Evolutionary conservation across 2,113 vertebrate species (phyloP), one percentile per base, ranked within the genome.

Genomic region (Tyrannus savana): DNA sequence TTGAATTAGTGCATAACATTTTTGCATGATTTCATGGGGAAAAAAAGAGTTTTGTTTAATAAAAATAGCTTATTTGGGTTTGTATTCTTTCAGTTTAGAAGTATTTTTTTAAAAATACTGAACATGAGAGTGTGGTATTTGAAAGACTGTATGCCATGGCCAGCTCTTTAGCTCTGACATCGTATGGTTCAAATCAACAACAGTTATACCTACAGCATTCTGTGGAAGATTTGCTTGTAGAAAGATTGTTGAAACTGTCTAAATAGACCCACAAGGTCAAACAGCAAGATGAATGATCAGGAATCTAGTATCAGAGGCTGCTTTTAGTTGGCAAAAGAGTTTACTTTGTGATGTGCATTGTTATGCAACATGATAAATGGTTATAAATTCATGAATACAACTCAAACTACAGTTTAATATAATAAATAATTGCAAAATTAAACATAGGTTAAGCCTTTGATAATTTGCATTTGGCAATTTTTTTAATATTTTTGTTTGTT

Each of bases 1-100:
- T 83, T 0, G 0, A 68, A 41, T 35, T 69, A 56, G 1, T 35
- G 17, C 8, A 35, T 5, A 66, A 25, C 1, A 31, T 56, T 76
- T 89, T 80, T 76, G 6, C 33, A 56, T 69, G 1, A 53, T 66
- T 92, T 73, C 14, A 25, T 13, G 16, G 35, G 31, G 18, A 3
- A 27, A 69, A 64, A 17, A 10, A 24, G 2, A 12, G 2, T 24
- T 39, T 39, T 41, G 0, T 19, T 74, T 39, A 64, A 9, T 30
- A 75, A 67, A 53, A 89, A 37, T 8, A 64, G 72, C 44, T 46
- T 49, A 9, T 18, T 84, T 35, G 7, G 1, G 67, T 79, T 75
- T 3, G 1, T 64, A 60, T 73, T 75, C 25, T 82, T 79, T 76
- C 46, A 30, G 7, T 60, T 88, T 49, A 68, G 27, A 92, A 76